phyloP scores from a whole-genome alignment of 2,113 vertebrate genomes.

The Sapayoa aenigma region DNA sequence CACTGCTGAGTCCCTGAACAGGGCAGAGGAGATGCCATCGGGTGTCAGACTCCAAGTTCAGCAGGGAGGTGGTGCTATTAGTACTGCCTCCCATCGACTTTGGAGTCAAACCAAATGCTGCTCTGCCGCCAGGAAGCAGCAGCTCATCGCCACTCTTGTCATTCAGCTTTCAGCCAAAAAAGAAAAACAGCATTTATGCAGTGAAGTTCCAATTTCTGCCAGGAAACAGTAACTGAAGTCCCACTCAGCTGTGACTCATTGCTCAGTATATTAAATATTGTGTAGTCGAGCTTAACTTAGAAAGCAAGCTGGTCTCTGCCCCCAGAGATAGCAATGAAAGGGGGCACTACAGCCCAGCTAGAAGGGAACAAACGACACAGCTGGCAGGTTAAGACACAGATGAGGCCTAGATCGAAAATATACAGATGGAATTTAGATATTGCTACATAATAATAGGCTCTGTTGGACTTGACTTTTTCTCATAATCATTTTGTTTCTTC shows the following conservation, averaged over 20 bases:
- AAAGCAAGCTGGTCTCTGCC: neutral
- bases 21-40: neutral
- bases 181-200: neutral
- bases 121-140: neutral
- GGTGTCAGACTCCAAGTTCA: neutral
- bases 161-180: neutral
- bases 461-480: neutral
- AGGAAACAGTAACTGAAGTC: neutral
- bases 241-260: slow-evolving; percentile 49
- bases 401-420: neutral
- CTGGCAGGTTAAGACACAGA: neutral
- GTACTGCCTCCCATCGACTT: neutral
- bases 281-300: neutral
- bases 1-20: neutral
- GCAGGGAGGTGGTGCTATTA: neutral
- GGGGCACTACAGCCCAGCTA: neutral
- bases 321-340: neutral
- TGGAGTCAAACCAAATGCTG: neutral
- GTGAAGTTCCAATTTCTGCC: neutral
- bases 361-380: neutral
- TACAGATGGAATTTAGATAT: neutral
- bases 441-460: neutral
- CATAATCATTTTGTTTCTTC: neutral
- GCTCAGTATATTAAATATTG: slow-evolving; percentile 32
- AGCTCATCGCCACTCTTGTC: neutral